phyloP scores from a whole-genome alignment of 2,888 invertebrate species.

The Mythimna loreyi region DNA sequence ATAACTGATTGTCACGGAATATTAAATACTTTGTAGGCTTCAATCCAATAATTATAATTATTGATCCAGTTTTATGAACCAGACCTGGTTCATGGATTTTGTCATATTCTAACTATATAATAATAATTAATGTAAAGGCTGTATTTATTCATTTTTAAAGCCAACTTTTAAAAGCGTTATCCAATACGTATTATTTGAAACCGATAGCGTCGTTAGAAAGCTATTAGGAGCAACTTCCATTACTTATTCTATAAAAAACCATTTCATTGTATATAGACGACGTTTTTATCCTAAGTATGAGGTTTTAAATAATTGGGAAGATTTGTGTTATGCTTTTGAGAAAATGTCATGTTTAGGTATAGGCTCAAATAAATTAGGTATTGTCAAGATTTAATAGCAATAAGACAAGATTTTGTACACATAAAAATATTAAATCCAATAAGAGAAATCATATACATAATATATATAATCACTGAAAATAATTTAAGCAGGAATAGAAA shows the following conservation, averaged over 20 bases:
- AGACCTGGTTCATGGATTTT: slow-evolving; percentile 3
- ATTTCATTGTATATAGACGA: slow-evolving; percentile 12
- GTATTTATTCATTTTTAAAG: slow-evolving; percentile 1
- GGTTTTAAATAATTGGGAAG: background rate
- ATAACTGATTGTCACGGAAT: slow-evolving; percentile 33
- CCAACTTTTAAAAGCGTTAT: slow-evolving; percentile 1
- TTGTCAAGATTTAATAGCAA: background rate
- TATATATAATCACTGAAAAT: too few relatives aligned
- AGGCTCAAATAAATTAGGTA: background rate
- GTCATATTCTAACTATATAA: background rate
- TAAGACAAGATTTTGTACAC: background rate
- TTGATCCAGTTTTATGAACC: slow-evolving; percentile 1
- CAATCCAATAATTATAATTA: slow-evolving; percentile 5
- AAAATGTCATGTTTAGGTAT: background rate
- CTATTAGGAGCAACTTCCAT: slow-evolving; percentile 41
- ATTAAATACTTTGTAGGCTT: slow-evolving; percentile 9
- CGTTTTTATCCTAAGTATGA: slow-evolving; percentile 3
- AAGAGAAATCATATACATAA: background rate
- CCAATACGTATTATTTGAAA: slow-evolving; percentile 14
- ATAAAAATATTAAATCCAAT: background rate
- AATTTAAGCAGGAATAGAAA: too few relatives aligned
- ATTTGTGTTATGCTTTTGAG: background rate
- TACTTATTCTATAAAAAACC: slow-evolving; percentile 33
- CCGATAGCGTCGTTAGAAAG: slow-evolving; percentile 40
- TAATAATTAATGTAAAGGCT: background rate